Base-by-base conservation (phyloP, 2,113 vertebrate species). In the Seriola aureovittata region DNA sequence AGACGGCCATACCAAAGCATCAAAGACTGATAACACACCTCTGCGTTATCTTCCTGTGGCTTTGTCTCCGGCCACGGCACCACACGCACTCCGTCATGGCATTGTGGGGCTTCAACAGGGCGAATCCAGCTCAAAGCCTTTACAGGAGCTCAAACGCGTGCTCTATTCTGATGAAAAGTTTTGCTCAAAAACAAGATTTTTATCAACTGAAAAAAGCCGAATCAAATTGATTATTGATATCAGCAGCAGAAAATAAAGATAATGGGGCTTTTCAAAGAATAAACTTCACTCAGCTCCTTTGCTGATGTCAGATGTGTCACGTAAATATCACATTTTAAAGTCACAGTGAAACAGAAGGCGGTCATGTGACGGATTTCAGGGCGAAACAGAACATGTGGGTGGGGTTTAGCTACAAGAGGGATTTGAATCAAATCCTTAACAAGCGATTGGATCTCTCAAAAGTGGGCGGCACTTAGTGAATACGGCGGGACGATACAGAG, bases 11-110 rank as follows among this genome's bases (percentile, higher is more conserved):
- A 63, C 74, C 67, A 58, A 58, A 58, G 75, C 88, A 86, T 91
- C 82, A 92, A 88, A 90, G 87, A 34, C 70, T 65, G 78, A 92
- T 84, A 90, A 68, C 71, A 89, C 84, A 75, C 78, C 67, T 73
- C 46, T 5, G 70, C 21, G 38, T 87, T 91, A 90, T 92, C 82
- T 84, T 65, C 80, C 69, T 16, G 72, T 62, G 50, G 72, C 66
- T 89, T 85, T 80, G 89, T 92, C 70, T 80, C 42, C 21, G 2
- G 34, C 64, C 50, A 58, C 32, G 48, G 54, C 73, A 10, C 69
- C 23, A 71, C 25, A 66, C 32, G 66, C 11, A 64, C 75, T 29
- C 9, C 8, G 46, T 48, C 36, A 13, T 19, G 29, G 38, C 75
- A 19, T 32, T n/a, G 1, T 55, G 63, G 11, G 42, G 57, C 64